Percentiles rank a stretch among this genome's conserved stretches.
Evolutionary conservation across 1,140 invertebrate genomes (phyloP).

Genomic region (Caenorhabditis brenneri): DNA sequence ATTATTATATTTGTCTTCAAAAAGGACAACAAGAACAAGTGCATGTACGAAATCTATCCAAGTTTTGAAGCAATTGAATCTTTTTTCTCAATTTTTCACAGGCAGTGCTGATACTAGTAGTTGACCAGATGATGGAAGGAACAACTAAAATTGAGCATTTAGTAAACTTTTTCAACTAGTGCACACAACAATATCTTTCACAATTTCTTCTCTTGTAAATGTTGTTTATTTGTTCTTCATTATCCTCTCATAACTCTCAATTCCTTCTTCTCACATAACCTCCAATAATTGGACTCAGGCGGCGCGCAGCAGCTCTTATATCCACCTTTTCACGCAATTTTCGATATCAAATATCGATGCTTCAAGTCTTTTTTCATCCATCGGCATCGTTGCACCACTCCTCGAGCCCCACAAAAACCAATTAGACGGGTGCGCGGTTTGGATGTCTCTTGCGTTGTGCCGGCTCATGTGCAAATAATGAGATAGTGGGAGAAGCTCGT

Average conservation of each 20-base stretch:
- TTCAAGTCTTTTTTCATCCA: not conserved
- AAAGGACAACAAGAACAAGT: no score
- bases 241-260: not conserved
- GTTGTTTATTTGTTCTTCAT: constrained; percentile 27
- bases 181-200: no score
- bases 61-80: no score
- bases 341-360: constrained; percentile 37
- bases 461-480: constrained; percentile 14
- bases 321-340: not conserved
- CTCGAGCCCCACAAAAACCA: constrained; percentile 14
- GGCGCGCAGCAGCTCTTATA: not conserved
- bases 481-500: not conserved
- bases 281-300: constrained; percentile 14
- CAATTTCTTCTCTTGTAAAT: not conserved
- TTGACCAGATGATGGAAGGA: no score
- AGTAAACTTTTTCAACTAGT: not conserved
- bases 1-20: no score
- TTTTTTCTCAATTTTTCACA: no score
- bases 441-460: constrained; percentile 6
- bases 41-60: no score
- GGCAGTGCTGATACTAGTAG: no score
- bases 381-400: not conserved
- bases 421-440: constrained; percentile 18
- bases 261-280: constrained; percentile 15
- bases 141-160: no score